Evolutionary conservation across 1,140 invertebrate species (phyloP).

Genomic region (Eupeodes corollae): DNA sequence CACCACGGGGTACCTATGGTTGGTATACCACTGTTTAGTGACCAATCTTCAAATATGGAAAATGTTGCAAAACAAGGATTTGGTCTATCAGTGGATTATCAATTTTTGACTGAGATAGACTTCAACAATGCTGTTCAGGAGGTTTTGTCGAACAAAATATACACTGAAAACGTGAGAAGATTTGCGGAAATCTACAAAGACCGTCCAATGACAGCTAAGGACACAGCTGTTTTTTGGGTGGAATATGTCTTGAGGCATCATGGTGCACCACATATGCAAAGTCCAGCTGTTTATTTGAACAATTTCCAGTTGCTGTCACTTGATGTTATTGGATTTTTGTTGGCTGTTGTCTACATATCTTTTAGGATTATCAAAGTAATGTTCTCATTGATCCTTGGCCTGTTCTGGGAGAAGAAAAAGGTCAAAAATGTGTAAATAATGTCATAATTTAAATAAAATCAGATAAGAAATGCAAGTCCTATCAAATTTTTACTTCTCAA

Average conservation of each 20-base stretch:
- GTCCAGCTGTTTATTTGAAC: slow-evolving; percentile 35
- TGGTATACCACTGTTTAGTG: slow-evolving; percentile 30
- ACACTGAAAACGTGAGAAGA: slow-evolving; percentile 10
- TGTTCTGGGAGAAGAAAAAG: too few species aligned
- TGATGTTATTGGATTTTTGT: slow-evolving; percentile 34
- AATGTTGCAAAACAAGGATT: background rate
- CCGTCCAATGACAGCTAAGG: slow-evolving; percentile 15
- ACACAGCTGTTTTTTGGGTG: slow-evolving; percentile 28
- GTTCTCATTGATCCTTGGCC: background rate
- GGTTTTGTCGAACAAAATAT: slow-evolving; percentile 1
- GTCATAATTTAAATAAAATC: too few species aligned
- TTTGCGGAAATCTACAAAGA: slow-evolving; percentile 19
- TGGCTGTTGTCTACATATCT: too few species aligned
- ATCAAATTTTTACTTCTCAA: too few species aligned
- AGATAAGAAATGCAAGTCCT: too few species aligned
- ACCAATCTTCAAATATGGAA: slow-evolving; percentile 9
- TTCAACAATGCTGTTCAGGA: slow-evolving; percentile 1
- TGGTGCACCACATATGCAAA: slow-evolving; percentile 21
- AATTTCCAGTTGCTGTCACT: slow-evolving; percentile 41
- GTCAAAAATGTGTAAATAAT: too few species aligned
- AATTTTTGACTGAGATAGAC: background rate
- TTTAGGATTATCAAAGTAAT: slow-evolving; percentile 3
- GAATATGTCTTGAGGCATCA: slow-evolving; percentile 30
- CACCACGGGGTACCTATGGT: slow-evolving; percentile 38
- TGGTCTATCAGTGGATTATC: background rate